Percentiles rank a stretch among this genome's conserved stretches.
Conservation (phyloP, 2,113 vertebrate genomes). For the Melanocharis versteri region DNA sequence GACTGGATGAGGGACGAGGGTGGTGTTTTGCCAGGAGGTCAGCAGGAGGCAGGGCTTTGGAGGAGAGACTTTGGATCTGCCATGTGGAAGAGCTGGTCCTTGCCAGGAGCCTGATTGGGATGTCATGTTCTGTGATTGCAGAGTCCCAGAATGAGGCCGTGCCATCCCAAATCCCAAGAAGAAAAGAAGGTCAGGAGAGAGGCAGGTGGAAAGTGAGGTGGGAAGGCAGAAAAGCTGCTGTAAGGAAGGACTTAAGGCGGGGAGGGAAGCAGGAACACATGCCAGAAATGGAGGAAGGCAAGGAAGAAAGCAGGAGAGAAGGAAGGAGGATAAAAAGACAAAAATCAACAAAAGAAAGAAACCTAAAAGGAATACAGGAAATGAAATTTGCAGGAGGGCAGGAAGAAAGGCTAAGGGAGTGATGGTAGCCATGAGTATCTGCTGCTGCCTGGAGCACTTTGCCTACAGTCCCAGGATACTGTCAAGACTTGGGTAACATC, state of each 20-base stretch:
- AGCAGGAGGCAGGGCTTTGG: not conserved
- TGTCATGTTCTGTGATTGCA: not conserved
- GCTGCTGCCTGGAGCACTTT: not conserved
- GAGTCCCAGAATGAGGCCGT: not conserved
- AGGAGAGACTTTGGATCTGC: not conserved
- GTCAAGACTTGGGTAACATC: not conserved
- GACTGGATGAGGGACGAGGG: not conserved
- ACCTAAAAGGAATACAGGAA: not conserved
- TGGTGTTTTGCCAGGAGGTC: not conserved
- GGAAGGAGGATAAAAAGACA: not conserved
- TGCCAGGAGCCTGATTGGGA: not conserved
- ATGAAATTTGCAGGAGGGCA: not conserved
- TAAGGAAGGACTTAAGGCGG: not conserved
- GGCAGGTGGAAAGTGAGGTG: not conserved
- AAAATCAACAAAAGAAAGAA: not conserved
- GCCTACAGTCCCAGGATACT: no score
- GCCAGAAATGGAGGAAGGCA: not conserved
- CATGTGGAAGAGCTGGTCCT: not conserved
- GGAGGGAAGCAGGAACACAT: accelerated
- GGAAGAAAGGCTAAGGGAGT: not conserved
- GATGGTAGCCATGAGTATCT: not conserved
- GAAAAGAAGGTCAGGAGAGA: not conserved
- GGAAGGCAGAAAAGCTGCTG: not conserved
- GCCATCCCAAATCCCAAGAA: not conserved
- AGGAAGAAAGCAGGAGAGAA: not conserved